Conservation (phyloP, 2,113 vertebrate species). For the Phalacrocorax aristotelis region DNA sequence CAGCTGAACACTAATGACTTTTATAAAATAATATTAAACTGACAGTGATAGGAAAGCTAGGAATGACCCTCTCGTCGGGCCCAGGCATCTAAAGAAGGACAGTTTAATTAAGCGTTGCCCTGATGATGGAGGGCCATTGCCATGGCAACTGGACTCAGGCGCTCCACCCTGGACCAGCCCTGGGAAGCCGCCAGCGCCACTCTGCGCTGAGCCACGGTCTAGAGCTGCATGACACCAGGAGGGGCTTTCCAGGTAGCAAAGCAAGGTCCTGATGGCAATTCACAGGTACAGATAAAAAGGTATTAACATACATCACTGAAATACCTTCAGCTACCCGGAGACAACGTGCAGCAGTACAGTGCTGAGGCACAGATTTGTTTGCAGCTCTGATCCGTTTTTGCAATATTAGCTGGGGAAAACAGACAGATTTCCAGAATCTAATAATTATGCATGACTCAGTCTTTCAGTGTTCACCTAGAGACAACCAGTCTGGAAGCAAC, state of each 20-base stretch:
- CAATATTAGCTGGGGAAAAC: background rate
- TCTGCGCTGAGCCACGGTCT: accelerated
- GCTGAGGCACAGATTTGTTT: background rate
- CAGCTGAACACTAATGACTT: background rate
- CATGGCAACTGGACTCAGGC: background rate
- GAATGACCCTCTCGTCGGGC: background rate
- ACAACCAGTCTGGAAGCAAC: background rate
- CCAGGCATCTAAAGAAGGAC: accelerated
- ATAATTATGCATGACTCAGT: accelerated
- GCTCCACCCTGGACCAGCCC: background rate
- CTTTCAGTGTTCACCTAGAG: background rate
- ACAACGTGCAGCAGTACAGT: background rate
- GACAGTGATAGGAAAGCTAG: background rate
- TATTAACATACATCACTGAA: accelerated
- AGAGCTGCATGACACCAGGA: background rate
- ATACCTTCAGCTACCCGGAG: background rate
- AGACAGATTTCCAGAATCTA: background rate
- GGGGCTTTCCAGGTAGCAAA: background rate
- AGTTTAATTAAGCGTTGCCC: background rate
- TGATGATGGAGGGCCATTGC: background rate
- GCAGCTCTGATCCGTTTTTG: background rate
- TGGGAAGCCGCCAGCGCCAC: background rate
- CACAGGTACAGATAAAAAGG: background rate
- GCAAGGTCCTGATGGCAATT: background rate
- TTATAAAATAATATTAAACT: background rate